These are phyloP conservation scores for Rhineura floridana DNA, from an alignment of 2,113 vertebrate genomes.

Conservation along the genomic window DNA sequence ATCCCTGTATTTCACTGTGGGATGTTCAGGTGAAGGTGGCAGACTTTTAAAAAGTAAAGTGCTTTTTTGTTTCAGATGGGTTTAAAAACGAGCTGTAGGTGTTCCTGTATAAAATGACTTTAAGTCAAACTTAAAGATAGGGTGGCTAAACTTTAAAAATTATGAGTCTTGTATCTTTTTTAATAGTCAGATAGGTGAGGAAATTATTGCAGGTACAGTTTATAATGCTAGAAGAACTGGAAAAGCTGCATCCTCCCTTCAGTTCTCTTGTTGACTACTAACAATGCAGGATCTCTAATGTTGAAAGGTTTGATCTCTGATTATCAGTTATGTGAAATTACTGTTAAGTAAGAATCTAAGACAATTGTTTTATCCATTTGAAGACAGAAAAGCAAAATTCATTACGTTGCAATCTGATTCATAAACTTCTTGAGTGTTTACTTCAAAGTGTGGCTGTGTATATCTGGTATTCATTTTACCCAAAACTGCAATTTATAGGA, in stretches of 20 bases:
- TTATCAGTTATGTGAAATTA: not conserved
- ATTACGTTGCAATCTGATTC: not conserved
- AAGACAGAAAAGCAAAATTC: not conserved
- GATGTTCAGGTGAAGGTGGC: not conserved
- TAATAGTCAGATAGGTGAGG: not conserved
- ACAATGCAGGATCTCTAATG: too few relatives aligned
- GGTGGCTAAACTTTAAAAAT: not conserved
- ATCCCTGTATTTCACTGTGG: not conserved
- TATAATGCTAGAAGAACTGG: not conserved
- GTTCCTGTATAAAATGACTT: not conserved
- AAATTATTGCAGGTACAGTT: not conserved
- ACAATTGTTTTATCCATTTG: not conserved
- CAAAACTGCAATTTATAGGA: slow-evolving; percentile 26
- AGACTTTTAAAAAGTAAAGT: not conserved
- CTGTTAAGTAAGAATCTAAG: not conserved
- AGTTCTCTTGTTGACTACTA: not conserved
- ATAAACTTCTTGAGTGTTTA: not conserved
- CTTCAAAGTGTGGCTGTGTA: not conserved
- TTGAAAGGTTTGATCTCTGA: not conserved
- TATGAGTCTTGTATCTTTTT: not conserved
- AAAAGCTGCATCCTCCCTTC: not conserved
- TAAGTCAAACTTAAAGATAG: not conserved
- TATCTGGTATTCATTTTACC: slow-evolving; percentile 31
- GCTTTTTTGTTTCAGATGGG: not conserved
- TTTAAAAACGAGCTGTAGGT: not conserved